Evolutionary conservation across 2,888 invertebrate species (phyloP), one percentile per base, ranked within the genome.

Genomic region (Tuberolachnus salignus): DNA sequence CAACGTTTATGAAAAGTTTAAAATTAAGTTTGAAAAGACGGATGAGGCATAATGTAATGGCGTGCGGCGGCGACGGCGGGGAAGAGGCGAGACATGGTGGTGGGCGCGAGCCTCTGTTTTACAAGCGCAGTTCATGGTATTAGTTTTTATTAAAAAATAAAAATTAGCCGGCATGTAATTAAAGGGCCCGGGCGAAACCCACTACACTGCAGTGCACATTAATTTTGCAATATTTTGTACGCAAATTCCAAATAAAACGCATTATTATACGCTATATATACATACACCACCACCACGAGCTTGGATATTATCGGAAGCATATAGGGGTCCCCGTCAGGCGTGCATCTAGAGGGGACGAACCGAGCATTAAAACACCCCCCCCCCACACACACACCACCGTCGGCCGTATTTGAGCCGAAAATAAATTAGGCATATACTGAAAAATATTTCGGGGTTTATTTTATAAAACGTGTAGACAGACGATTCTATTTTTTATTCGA

Each of bases 11-110:
- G 75, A 78, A 67, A 78, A 78, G 75, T 78, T 78, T 78, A 69
- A 78, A 78, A 78, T 78, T 78, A 78, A 78, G 75, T 78, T 78
- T 78, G 75, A 78, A 78, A 78, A 78, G 75, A 78, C 75, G 75
- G 75, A 57, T 78, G 75, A 67, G 55, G 75, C 67, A 67, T 78
- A 67, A 78, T 67, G 67, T 57, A 59, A 78, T 73, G 72, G 73
- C 51, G 71, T 72, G 80, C 71, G 46, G 63, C 14, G 66, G 16
- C 16, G 53, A n/a, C 8, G 53, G 0, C 8, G 46, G 44, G 21
- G 42, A 64, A 42, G 63, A 44, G 42, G 42, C 42, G 44, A 21
- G 19, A 13, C 14, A 13, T 16, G 69, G 75, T 1, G 42, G 53
- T 2, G 70, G 26, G 59, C 10, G 46, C 19, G 61, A 42, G 57